A percentile compares a stretch with the other conserved stretches of the same genome.
Evolutionary conservation across 2,888 invertebrate genomes (phyloP).

Genomic region (Nomada lathburiana): DNA sequence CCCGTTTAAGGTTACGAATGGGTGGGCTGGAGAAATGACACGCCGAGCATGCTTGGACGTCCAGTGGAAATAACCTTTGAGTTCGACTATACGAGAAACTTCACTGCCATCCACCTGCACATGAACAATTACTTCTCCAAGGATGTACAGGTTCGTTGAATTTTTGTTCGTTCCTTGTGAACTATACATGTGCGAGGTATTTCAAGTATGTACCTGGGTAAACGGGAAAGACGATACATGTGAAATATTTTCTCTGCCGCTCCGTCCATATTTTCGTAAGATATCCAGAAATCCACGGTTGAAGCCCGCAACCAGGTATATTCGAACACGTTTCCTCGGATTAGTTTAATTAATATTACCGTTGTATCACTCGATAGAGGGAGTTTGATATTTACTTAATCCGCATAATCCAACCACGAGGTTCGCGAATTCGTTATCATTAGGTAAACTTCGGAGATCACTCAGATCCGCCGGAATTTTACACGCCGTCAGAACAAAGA

Average conservation of each 20-base stretch:
- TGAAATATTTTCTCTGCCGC: not conserved
- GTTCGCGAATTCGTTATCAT: conserved; percentile 34
- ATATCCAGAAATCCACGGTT: conserved; percentile 15
- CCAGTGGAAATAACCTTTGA: conserved; percentile 91
- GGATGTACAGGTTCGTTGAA: conserved; percentile 88
- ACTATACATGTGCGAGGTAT: not conserved
- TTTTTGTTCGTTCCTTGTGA: conserved; percentile 10
- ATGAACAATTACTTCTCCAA: conserved; percentile 92
- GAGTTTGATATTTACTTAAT: conserved; percentile 22
- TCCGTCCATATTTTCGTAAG: conserved; percentile 21
- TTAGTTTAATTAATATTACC: conserved; percentile 37
- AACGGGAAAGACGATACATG: no score
- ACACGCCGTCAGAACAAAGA: not conserved
- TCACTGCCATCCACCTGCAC: conserved; percentile 90
- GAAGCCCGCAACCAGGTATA: conserved; percentile 13
- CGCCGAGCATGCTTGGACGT: conserved; percentile 87
- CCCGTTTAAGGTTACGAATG: conserved; percentile 89
- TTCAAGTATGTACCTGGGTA: no score
- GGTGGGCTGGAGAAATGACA: conserved; percentile 93
- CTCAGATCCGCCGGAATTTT: not conserved
- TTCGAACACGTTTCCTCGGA: conserved; percentile 19
- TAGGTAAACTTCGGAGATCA: not conserved
- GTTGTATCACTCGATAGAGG: not conserved
- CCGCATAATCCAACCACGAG: not conserved
- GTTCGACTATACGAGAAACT: conserved; percentile 91